Evolutionary conservation across 2,888 invertebrate genomes (phyloP), one percentile per base, ranked within the genome.

Genomic region (Caenorhabditis sp.): DNA sequence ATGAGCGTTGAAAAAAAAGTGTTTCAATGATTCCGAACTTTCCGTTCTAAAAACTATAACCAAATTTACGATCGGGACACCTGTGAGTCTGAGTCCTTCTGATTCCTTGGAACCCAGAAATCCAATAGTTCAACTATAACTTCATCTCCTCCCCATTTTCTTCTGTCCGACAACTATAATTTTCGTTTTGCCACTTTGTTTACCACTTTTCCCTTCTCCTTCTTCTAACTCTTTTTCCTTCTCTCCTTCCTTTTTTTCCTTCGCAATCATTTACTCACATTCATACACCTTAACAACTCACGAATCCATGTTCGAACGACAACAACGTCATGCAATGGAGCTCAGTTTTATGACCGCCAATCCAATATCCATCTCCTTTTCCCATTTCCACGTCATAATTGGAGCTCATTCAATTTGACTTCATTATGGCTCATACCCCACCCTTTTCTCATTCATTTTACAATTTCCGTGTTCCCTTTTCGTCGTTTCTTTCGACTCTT

Each of bases 401-500:
- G 80, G 49, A 38, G 47, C 73, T 76, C 61, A 77, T 81, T 70
- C 69, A 63, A 75, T 69, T 64, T 64, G 56, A 10, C 75, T 70
- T 70, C 74, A 66, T 58, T 74, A 70, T 81, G 66, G 74, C 59
- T 61, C 80, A 44, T 35, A 56, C 59, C 61, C 63, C 44, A 12
- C 22, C 47, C 6, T 51, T 35, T 44, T 58, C 44, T 31, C 51
- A 47, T 59, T 19, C 58, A 26, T 56, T 22, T 63, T 47, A 41
- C 70, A 61, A 68, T 76, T 47, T 44, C 75, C 61, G 56, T 73
- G 22, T 54, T 59, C 49, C 63, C 63, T 76, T 41, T 75, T 70
- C 76, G 41, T 70, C 66, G 26, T 47, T 61, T 66, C 73, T 66
- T 51, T 47, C 22, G 47, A 59, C 26, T 24, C 66, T 74, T 74